Evolutionary conservation across 2,888 invertebrate genomes (phyloP).

Genomic region (Acanthosoma haemorrhoidale): DNA sequence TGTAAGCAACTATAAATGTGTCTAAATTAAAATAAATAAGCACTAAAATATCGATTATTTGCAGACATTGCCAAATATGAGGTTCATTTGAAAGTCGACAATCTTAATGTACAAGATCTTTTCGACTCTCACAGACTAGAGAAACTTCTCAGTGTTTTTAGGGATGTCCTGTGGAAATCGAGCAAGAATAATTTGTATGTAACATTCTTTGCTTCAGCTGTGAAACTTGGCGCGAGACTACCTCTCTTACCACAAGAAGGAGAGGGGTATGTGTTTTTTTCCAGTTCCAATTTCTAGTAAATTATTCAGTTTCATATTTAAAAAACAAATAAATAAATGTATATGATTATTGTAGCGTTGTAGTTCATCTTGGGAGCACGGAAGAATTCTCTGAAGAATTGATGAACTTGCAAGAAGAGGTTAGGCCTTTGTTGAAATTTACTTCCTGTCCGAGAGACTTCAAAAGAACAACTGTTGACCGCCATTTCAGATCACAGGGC

Average conservation of each 20-base stretch:
- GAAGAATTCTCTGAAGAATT: conserved; percentile 65
- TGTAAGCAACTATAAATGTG: background rate
- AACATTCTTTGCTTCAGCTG: conserved; percentile 77
- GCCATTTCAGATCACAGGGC: conserved; percentile 70
- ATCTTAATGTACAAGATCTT: conserved; percentile 81
- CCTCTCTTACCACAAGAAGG: conserved; percentile 77
- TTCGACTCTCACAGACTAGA: conserved; percentile 68
- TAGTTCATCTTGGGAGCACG: conserved; percentile 73
- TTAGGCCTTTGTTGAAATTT: conserved; percentile 68
- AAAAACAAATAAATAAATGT: background rate
- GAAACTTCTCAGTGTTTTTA: conserved; percentile 69
- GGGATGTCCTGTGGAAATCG: conserved; percentile 68
- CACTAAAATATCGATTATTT: conserved; percentile 10
- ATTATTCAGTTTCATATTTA: background rate
- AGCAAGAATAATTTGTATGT: conserved; percentile 70
- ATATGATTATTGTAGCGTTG: conserved; percentile 56
- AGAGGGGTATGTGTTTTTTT: conserved; percentile 62
- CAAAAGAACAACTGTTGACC: conserved; percentile 79
- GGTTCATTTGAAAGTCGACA: conserved; percentile 82
- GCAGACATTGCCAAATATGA: conserved; percentile 60
- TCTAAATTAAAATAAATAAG: background rate
- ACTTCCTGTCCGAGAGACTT: conserved; percentile 74
- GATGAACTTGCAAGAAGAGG: conserved; percentile 68
- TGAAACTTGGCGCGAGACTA: conserved; percentile 75
- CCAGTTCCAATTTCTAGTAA: background rate